Evolutionary conservation across 2,797 vertebrate genomes (phyloP).

Genomic region (Pelochelys cantorii): DNA sequence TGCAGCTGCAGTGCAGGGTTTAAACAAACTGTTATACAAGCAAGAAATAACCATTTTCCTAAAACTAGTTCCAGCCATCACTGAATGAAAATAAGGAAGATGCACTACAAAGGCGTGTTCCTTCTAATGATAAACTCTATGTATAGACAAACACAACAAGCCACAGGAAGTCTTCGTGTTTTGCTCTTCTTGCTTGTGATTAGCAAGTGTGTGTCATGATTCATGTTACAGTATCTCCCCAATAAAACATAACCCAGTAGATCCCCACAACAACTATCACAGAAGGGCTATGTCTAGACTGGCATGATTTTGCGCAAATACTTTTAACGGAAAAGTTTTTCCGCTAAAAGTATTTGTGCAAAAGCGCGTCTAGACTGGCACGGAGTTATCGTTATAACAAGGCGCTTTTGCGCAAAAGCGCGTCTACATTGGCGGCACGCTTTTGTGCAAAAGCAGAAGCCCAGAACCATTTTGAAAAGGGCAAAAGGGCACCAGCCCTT

Average conservation of each 20-base stretch:
- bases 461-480: too few relatives aligned
- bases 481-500: too few relatives aligned
- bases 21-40: not conserved
- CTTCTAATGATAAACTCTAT: not conserved
- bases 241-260: not conserved
- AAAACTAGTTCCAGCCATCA: not conserved
- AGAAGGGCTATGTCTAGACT: too few relatives aligned
- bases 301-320: too few relatives aligned
- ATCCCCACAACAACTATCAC: not conserved
- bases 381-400: too few relatives aligned
- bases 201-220: not conserved
- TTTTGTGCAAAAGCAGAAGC: too few relatives aligned
- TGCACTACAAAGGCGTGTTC: not conserved
- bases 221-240: not conserved
- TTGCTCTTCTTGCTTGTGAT: not conserved
- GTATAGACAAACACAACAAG: not conserved
- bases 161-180: not conserved
- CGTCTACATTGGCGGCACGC: too few relatives aligned
- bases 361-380: too few relatives aligned
- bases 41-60: not conserved
- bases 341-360: too few relatives aligned
- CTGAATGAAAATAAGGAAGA: not conserved
- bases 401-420: too few relatives aligned
- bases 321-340: too few relatives aligned
- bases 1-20: not conserved